Evolutionary conservation across 2,888 invertebrate genomes (phyloP), one percentile per base, ranked within the genome.

Genomic region (Erannis defoliaria): DNA sequence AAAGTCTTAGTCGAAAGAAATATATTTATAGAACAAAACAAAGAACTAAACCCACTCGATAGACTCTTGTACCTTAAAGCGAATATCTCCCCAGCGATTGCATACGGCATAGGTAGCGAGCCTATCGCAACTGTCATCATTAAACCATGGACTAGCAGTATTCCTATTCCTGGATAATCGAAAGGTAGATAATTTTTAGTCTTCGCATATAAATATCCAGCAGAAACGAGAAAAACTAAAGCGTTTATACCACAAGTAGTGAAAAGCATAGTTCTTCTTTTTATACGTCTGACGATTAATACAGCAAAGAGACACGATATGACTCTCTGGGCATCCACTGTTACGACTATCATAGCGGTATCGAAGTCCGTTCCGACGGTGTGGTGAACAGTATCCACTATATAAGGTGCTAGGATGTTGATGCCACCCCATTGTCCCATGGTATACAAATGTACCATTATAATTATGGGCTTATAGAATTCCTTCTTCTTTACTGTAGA

Each of bases 41-140:
- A 16, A 0, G 76, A 72, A 23, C 77, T 87, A 16, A 89, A 76
- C 0, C 87, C 87, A 0, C 88, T 85, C 0, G 95, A 95, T 0
- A 95, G 76, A 21, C 95, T 95, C 53, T 95, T 90, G 40, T 93
- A 93, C 55, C 92, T 90, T 23, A 94, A 84, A 2, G 95, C 93
- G 70, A 95, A 96, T 4, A 96, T 84, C 80, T 96, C 96, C 0
- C 96, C 96, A 54, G 95, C 94, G 81, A 96, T 94, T 6, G 95
- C 94, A 85, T 95, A 96, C 0, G 96, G 95, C 31, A 96, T 73
- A 0, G 96, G 95, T 6, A 94, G 85, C 1, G 94, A 85, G 0
- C 96, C 95, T 1, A 94, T 87, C 0, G 93, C 90, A 31, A 94
- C 88, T 1, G 94, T 93, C 18, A 92, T 86, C 72, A 94, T 94